Evolutionary conservation across 2,113 vertebrate species (phyloP).

Genomic region (Connochaetes taurinus): DNA sequence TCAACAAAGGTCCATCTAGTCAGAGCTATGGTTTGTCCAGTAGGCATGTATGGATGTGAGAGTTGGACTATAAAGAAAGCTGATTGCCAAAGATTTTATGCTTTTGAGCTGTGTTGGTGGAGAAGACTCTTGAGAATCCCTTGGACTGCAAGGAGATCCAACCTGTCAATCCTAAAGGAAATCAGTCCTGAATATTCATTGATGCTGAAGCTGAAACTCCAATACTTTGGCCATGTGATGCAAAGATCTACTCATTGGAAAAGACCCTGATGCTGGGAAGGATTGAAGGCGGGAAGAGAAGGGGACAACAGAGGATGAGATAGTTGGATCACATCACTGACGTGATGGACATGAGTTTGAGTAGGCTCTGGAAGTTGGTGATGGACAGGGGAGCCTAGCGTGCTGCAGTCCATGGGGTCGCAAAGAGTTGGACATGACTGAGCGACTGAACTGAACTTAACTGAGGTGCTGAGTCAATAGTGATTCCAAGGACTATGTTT

Average conservation of each 20-base stretch:
- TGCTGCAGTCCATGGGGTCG: accelerated
- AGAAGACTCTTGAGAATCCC: neutral
- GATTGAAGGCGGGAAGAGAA: neutral
- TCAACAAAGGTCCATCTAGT: neutral
- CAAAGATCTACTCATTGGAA: neutral
- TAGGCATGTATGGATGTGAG: neutral
- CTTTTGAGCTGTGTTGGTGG: neutral
- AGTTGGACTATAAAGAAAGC: neutral
- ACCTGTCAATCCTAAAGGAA: neutral
- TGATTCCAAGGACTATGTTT: neutral
- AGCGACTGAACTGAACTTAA: neutral
- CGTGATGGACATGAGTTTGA: neutral
- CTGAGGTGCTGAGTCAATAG: neutral
- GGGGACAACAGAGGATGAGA: neutral
- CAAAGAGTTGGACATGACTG: neutral
- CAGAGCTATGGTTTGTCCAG: neutral
- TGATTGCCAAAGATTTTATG: neutral
- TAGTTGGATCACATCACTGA: neutral
- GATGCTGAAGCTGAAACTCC: neutral
- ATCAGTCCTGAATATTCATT: neutral
- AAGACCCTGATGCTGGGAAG: neutral
- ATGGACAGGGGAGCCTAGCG: neutral
- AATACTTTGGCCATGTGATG: neutral
- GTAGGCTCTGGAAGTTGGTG: neutral
- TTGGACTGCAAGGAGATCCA: neutral